Percentiles rank a stretch among this genome's conserved stretches.
phyloP scores from a whole-genome alignment of 2,113 vertebrate species.

The Delphinapterus leucas region DNA sequence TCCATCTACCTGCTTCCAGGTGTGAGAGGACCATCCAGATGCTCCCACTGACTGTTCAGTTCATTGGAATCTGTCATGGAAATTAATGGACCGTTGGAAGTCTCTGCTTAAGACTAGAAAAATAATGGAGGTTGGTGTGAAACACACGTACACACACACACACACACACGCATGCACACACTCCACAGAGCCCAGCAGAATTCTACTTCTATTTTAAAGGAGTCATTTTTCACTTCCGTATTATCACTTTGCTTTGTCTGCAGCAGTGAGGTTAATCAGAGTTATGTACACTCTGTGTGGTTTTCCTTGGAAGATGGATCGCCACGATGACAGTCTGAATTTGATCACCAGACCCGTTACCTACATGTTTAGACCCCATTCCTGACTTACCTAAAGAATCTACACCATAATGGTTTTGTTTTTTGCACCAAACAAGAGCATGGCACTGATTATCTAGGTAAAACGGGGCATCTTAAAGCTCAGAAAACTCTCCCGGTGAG shows the following conservation, averaged over 20 bases:
- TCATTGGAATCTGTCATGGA: background rate
- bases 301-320: slow-evolving; percentile 14
- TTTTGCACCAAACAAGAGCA: background rate
- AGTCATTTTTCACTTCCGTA: slow-evolving; percentile 24
- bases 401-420: background rate
- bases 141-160: background rate
- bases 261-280: slow-evolving; percentile 31
- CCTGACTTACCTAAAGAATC: background rate
- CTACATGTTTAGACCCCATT: background rate
- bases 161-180: background rate
- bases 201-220: slow-evolving; percentile 43
- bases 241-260: slow-evolving; percentile 36
- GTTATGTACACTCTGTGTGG: background rate
- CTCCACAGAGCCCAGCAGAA: background rate
- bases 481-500: background rate
- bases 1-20: slow-evolving; percentile 26
- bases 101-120: background rate
- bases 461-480: slow-evolving; percentile 30
- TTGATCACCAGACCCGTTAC: background rate
- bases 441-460: slow-evolving; percentile 25
- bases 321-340: slow-evolving; percentile 28
- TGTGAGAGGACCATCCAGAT: background rate
- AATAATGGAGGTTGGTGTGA: background rate
- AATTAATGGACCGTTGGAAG: background rate
- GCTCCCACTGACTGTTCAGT: background rate